phyloP scores from a whole-genome alignment of 2,888 invertebrate species.

The Macrophya annulata region DNA sequence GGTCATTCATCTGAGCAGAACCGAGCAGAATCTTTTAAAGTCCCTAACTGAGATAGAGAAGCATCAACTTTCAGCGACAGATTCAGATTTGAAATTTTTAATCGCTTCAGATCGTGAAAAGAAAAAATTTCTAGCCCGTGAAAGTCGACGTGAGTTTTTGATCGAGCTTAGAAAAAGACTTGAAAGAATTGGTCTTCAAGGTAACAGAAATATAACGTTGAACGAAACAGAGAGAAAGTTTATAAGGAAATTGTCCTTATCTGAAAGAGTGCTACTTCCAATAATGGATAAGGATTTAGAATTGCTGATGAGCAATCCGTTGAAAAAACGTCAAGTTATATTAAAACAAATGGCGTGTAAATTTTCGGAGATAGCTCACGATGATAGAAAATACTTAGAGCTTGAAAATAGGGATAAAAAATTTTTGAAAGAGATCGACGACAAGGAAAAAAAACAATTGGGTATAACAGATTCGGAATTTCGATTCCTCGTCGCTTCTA shows the following conservation, averaged over 20 bases:
- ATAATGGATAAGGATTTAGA: constrained; percentile 41
- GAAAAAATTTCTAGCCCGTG: constrained; percentile 23
- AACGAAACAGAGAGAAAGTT: constrained; percentile 34
- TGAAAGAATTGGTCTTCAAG: neutral
- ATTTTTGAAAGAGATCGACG: constrained; percentile 46
- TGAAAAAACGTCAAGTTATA: constrained; percentile 45
- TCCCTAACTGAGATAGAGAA: neutral
- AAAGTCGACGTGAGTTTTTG: constrained; percentile 46
- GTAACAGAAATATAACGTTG: constrained; percentile 3
- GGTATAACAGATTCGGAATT: constrained; percentile 44
- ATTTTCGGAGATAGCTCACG: constrained; percentile 29
- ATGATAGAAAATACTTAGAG: constrained; percentile 47
- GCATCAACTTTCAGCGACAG: constrained; percentile 9
- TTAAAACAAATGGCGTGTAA: constrained; percentile 25
- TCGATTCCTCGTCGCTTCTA: constrained; percentile 34
- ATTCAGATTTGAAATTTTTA: constrained; percentile 45
- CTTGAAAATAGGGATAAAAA: constrained; percentile 34
- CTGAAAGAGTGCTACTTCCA: constrained; percentile 37
- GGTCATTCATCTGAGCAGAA: constrained; percentile 29
- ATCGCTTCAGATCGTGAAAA: constrained; percentile 39
- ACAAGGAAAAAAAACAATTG: constrained; percentile 14
- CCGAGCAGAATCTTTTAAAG: constrained; percentile 27
- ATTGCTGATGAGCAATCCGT: constrained; percentile 27
- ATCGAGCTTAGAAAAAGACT: constrained; percentile 47
- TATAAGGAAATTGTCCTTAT: constrained; percentile 28